phyloP scores from a whole-genome alignment of 1,140 invertebrate genomes.

The Drosophila funebris region DNA sequence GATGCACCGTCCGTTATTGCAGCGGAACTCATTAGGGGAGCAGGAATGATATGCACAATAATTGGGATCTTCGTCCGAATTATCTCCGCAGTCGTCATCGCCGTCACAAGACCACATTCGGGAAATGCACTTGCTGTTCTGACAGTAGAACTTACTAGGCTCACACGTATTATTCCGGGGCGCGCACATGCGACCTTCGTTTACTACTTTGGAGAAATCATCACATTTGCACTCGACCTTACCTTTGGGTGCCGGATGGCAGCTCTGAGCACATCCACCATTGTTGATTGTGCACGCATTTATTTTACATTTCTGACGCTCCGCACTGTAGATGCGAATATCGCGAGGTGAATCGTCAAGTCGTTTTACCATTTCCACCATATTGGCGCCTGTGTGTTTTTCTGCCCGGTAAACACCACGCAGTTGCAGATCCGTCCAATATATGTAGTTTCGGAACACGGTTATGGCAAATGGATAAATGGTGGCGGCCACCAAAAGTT shows the following conservation, averaged over 20 bases:
- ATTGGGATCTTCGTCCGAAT: constrained; percentile 95
- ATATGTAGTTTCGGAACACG: constrained; percentile 95
- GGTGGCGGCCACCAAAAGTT: constrained; percentile 93
- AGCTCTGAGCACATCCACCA: constrained; percentile 97
- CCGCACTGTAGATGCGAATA: constrained; percentile 93
- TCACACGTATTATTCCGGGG: constrained; percentile 95
- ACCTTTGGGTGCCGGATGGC: constrained; percentile 93
- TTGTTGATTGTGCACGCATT: constrained; percentile 97
- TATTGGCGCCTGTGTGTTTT: constrained; percentile 97
- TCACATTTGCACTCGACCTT: constrained; percentile 95
- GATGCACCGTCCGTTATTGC: constrained; percentile 97
- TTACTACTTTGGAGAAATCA: constrained; percentile 93
- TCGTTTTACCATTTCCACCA: constrained; percentile 96
- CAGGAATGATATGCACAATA: constrained; percentile 98
- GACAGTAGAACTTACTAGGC: constrained; percentile 95
- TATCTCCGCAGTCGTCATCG: constrained; percentile 97
- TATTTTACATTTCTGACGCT: constrained; percentile 91
- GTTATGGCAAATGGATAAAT: constrained; percentile 99
- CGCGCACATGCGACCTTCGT: constrained; percentile 96
- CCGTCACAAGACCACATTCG: constrained; percentile 97
- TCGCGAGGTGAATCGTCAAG: constrained; percentile 95
- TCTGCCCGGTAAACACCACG: constrained; percentile 97
- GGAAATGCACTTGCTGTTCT: constrained; percentile 97
- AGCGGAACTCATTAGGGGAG: constrained; percentile 95
- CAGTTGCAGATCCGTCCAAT: constrained; percentile 98